These are phyloP conservation scores for Brachylomia viminalis DNA, from an alignment of 2,888 invertebrate species.

Conservation along the genomic window DNA sequence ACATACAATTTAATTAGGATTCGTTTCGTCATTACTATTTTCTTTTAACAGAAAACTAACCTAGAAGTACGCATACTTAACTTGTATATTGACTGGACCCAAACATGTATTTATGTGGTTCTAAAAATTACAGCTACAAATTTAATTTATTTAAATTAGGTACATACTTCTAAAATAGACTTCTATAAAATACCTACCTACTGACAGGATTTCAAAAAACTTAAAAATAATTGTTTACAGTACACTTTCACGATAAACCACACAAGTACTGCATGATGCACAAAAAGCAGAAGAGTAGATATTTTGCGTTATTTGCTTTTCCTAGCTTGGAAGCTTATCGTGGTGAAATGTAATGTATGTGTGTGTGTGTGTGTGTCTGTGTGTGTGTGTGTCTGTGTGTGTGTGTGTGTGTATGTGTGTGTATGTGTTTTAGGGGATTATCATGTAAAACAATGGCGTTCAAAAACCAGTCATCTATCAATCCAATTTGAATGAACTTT, in stretches of 20 bases:
- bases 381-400: no score
- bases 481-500: not conserved
- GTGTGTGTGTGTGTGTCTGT: no score
- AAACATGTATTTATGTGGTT: not conserved
- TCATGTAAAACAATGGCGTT: not conserved
- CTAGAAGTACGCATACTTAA: not conserved
- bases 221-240: not conserved
- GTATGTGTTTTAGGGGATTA: not conserved
- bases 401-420: no score
- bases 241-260: not conserved
- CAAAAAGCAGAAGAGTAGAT: not conserved
- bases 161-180: not conserved
- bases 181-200: not conserved
- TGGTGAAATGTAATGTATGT: no score
- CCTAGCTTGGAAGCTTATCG: not conserved
- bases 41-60: not conserved
- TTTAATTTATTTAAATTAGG: no score
- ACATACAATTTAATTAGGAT: not conserved
- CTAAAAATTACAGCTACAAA: not conserved
- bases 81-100: conserved; percentile 13
- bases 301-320: not conserved
- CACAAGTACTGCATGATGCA: not conserved
- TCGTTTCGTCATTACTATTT: not conserved
- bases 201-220: not conserved
- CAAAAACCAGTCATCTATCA: not conserved